Percentiles rank a stretch among this genome's conserved stretches.
These are phyloP conservation scores for Neodiprion fabricii DNA, from an alignment of 1,140 invertebrate genomes.

Conservation along the genomic window DNA sequence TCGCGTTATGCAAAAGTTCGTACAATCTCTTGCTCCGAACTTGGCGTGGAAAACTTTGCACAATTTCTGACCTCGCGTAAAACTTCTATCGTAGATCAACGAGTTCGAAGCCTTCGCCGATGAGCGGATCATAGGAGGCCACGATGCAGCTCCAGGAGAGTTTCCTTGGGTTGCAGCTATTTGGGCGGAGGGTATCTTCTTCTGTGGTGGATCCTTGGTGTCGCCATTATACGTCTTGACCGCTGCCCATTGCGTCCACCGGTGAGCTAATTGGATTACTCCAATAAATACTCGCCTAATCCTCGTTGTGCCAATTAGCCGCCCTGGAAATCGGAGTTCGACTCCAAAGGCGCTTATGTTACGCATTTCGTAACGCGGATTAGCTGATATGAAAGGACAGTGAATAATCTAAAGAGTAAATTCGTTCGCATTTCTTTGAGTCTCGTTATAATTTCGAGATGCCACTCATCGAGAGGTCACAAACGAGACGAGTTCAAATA, in stretches of 20 bases:
- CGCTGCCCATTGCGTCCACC: constrained; percentile 66
- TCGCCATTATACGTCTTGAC: constrained; percentile 64
- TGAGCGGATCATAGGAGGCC: background rate
- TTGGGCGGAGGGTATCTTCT: constrained; percentile 48
- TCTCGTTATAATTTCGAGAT: too few relatives aligned
- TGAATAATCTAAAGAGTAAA: too few relatives aligned
- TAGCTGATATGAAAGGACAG: too few relatives aligned
- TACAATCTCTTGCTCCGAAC: too few relatives aligned
- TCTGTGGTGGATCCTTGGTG: constrained; percentile 69
- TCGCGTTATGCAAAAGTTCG: too few relatives aligned
- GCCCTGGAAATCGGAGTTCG: too few relatives aligned
- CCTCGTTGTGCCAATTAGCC: background rate
- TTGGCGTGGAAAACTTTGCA: background rate
- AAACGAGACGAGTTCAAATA: too few relatives aligned
- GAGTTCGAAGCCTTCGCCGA: background rate
- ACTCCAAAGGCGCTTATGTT: too few relatives aligned
- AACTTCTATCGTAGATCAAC: background rate
- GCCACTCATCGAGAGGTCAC: too few relatives aligned
- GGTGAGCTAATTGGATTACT: constrained; percentile 39
- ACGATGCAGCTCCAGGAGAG: background rate
- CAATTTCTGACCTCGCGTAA: background rate
- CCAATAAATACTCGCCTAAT: background rate
- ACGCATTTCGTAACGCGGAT: too few relatives aligned
- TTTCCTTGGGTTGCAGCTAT: background rate
- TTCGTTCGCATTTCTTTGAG: too few relatives aligned